Base-by-base conservation (phyloP, 2,113 vertebrate species). In the Coreoperca whiteheadi region DNA sequence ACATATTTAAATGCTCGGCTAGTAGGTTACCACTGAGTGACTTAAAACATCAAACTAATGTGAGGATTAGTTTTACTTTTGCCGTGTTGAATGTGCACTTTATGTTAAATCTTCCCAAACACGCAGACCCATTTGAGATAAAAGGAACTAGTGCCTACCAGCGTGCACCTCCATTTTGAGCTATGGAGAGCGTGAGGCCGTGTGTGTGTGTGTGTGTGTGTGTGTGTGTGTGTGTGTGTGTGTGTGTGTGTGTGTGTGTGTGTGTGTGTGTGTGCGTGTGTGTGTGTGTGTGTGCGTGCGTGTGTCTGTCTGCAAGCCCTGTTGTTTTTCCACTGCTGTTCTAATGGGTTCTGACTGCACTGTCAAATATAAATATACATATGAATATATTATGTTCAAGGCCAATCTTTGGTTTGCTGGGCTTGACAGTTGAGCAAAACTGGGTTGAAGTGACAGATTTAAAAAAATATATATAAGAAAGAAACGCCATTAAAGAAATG, bases 401-500 rank as follows among this genome's bases (percentile, higher is more conserved):
- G 96, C 97, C 97, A 97, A 96, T 99, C 98, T 99, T 99, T 99
- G 98, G 98, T 99, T 97, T 96, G 94, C 90, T 93, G 93, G 92
- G 93, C 91, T 91, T 88, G 86, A 92, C 81, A 82, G 79, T 79
- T 84, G 71, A 86, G 87, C 79, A 81, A 93, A 89, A 94, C 81
- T 89, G 91, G 82, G 89, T 69, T 83, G 80, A 90, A 88, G 85
- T 77, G 70, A 86, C 41, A 74, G 18, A 46, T 74, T 77, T 64
- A 66, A 75, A 82, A 83, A 83, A 50, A 85, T 67, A 81, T 74
- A 88, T n/a, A 81, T 71, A n/a, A n/a, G 63, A 83, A 74, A 53
- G 61, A 86, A 64, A 81, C n/a, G 0, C 81, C 71, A 63, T 79
- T 75, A 15, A 84, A 84, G 30, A 81, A 84, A 87, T 65, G 50